Base-by-base conservation (phyloP, 1,140 invertebrate genomes). In the Bicyclus anynana region DNA sequence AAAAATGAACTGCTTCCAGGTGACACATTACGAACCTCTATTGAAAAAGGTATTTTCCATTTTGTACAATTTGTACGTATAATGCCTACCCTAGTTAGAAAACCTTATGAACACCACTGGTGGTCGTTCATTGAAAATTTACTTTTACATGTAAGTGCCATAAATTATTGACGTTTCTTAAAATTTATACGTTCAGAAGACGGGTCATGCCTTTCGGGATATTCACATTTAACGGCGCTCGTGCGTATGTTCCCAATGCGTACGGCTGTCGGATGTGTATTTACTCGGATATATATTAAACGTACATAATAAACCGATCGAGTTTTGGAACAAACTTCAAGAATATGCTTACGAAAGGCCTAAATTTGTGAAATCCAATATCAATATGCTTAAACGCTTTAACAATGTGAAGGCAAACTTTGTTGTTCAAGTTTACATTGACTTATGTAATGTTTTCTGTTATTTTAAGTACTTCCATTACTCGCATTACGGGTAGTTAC, bases 171-270 rank as follows among this genome's bases (percentile, higher is more conserved):
- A 50, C 26, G 27, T 49, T 29, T 54, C 23, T 54, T 18, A 33
- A 46, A 53, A 47, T 54, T 27, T 46, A 44, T 33, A 23, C 21
- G 16, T 14, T 21, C 17, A 3, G 26, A 27, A 21, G 42, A 21
- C 52, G 40, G 10, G 53, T 47, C 23, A 23, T 27, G 52, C 52
- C 52, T 54, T 54, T 37, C 37, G 27, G 42, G 27, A 37, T 54
- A 54, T 54, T 54, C 21, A 54, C 42, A 54, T 47, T 54, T 54
- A 44, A 54, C 29, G 53, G 18, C 53, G 29, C 44, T 47, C 53
- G 53, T 47, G 53, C 42, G 18, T 47, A 17, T 37, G 27, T 23
- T 47, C 44, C 27, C 13, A 18, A 29, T 47, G 18, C 53, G 42
- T 50, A 29, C 27, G 21, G 40, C 26, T 47, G 47, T 54, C 40